phyloP scores from a whole-genome alignment of 1,140 invertebrate species.

The Mercenaria mercenaria region DNA sequence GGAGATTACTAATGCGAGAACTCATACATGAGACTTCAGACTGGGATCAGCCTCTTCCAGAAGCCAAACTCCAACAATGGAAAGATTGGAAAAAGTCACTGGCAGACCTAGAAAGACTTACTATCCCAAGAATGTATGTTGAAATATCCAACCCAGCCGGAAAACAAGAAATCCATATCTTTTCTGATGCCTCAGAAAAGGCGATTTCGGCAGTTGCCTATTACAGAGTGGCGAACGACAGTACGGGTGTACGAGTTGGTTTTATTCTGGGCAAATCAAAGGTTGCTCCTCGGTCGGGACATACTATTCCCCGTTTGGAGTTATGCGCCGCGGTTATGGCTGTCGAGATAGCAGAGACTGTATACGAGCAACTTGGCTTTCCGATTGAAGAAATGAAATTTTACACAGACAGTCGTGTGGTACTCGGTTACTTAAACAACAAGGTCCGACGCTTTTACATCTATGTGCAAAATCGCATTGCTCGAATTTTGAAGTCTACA shows the following conservation, averaged over 20 bases:
- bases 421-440: constrained; percentile 59
- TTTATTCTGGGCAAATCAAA: constrained; percentile 65
- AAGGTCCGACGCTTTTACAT: constrained; percentile 37
- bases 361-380: neutral
- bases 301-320: constrained; percentile 66
- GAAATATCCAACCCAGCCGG: constrained; percentile 81
- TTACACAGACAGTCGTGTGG: constrained; percentile 53
- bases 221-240: neutral
- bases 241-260: neutral
- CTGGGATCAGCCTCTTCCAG: constrained; percentile 54
- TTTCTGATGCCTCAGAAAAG: constrained; percentile 63
- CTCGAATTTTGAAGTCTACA: neutral
- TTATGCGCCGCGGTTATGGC: constrained; percentile 54
- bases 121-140: constrained; percentile 39
- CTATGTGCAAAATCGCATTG: constrained; percentile 53
- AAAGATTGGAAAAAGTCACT: constrained; percentile 46
- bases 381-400: neutral
- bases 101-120: neutral
- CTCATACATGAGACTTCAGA: neutral
- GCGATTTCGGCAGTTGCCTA: constrained; percentile 63
- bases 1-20: neutral
- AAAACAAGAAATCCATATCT: constrained; percentile 66
- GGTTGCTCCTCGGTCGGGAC: constrained; percentile 35
- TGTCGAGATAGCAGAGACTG: neutral
- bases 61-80: constrained; percentile 40